These are phyloP conservation scores for Apis dorsata DNA, from an alignment of 1,140 invertebrate genomes.

Conservation along the genomic window DNA sequence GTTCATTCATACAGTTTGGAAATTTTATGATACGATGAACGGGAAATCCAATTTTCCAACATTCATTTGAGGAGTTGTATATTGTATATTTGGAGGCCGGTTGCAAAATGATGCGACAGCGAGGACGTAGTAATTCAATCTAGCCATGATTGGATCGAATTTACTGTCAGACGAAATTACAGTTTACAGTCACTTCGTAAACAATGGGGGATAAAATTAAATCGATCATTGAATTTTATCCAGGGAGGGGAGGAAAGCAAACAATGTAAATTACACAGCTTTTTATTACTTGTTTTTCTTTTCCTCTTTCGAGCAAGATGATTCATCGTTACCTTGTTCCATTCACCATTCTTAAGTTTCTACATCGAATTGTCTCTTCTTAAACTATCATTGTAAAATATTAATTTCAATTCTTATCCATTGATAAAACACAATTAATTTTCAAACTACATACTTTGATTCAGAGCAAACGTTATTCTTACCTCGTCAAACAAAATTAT, in stretches of 20 bases:
- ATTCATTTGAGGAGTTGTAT: neutral
- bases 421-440: no score
- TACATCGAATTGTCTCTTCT: no score
- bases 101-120: neutral
- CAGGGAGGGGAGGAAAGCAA: neutral
- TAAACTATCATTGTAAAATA: no score
- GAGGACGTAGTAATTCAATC: slow-evolving; percentile 10
- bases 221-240: neutral
- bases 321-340: no score
- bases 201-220: neutral
- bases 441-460: no score
- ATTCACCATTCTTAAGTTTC: no score
- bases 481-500: neutral
- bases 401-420: no score
- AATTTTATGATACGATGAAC: neutral
- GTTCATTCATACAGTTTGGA: neutral
- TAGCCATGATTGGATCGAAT: neutral
- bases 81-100: neutral
- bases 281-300: neutral
- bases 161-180: neutral
- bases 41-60: neutral
- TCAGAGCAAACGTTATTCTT: no score
- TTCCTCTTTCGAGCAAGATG: no score
- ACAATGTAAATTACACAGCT: neutral
- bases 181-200: neutral